These are phyloP conservation scores for Torymus auratus DNA, from an alignment of 2,888 invertebrate species.

Conservation along the genomic window DNA sequence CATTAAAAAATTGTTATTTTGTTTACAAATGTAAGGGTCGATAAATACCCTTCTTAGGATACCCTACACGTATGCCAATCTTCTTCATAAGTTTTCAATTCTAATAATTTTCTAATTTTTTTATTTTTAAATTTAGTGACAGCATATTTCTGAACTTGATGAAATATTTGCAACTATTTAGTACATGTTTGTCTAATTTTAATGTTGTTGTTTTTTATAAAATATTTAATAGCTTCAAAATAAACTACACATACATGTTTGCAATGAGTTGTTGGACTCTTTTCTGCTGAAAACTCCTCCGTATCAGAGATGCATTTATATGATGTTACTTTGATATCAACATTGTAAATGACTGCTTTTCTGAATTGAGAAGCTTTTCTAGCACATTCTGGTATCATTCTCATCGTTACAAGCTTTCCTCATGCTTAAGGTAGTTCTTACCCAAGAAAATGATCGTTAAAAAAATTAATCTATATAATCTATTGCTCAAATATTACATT, in stretches of 20 bases:
- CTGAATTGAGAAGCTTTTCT: slow-evolving; percentile 20
- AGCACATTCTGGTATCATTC: too few species aligned
- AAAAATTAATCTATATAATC: too few species aligned
- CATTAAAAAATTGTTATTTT: too few species aligned
- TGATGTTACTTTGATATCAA: slow-evolving; percentile 17
- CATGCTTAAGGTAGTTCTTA: too few species aligned
- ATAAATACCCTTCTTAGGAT: too few species aligned
- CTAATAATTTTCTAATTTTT: not conserved
- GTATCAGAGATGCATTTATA: slow-evolving; percentile 13
- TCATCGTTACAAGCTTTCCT: not conserved
- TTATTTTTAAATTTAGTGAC: slow-evolving; percentile 48
- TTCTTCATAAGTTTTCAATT: slow-evolving; percentile 26
- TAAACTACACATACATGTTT: slow-evolving; percentile 56
- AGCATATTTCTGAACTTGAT: slow-evolving; percentile 47
- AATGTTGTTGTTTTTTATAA: slow-evolving; percentile 33
- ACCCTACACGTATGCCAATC: too few species aligned
- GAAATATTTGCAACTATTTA: slow-evolving; percentile 57
- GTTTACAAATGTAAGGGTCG: too few species aligned
- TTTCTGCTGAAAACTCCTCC: slow-evolving; percentile 55
- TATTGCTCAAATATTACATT: too few species aligned
- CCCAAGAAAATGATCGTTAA: too few species aligned
- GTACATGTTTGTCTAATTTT: slow-evolving; percentile 50
- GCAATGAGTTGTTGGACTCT: slow-evolving; percentile 54
- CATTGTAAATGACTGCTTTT: slow-evolving; percentile 18
- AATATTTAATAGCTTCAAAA: slow-evolving; percentile 52